Conservation (phyloP, 2,113 vertebrate species). For the Sorex araneus region DNA sequence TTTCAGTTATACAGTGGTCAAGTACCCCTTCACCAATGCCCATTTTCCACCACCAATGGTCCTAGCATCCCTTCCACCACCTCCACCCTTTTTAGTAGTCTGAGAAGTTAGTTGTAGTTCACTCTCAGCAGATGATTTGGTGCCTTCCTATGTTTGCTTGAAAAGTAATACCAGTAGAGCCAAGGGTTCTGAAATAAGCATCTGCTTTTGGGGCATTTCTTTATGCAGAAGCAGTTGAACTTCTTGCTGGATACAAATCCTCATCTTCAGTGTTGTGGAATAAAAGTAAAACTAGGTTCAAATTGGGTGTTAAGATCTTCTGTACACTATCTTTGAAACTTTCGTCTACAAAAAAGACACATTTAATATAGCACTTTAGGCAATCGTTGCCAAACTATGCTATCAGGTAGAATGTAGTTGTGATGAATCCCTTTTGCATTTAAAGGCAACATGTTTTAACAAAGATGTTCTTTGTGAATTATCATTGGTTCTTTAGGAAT, state of each 20-base stretch:
- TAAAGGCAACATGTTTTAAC: slow-evolving; percentile 36
- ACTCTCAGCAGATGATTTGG: slow-evolving; percentile 9
- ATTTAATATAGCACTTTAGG: slow-evolving; percentile 18
- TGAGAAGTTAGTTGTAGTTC: slow-evolving; percentile 10
- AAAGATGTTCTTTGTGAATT: slow-evolving; percentile 28
- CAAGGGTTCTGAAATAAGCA: background rate
- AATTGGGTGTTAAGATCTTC: slow-evolving; percentile 23
- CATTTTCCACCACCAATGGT: no score
- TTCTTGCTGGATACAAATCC: background rate
- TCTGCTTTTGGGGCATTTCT: background rate
- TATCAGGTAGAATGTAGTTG: slow-evolving; percentile 10
- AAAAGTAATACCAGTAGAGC: background rate
- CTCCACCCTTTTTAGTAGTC: background rate
- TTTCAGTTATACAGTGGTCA: no score
- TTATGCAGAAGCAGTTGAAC: background rate
- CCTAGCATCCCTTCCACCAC: no score
- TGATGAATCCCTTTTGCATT: slow-evolving; percentile 23
- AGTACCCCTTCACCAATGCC: no score
- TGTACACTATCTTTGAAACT: background rate
- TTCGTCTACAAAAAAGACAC: background rate
- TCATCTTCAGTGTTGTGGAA: no score
- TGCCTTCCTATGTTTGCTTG: slow-evolving; percentile 58
- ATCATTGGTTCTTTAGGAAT: background rate
- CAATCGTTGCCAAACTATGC: background rate
- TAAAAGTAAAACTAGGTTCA: slow-evolving; percentile 25